Base-by-base conservation (phyloP, 37 sponge, comb jelly and placozoan species). In the Petrosia ficiformis region DNA sequence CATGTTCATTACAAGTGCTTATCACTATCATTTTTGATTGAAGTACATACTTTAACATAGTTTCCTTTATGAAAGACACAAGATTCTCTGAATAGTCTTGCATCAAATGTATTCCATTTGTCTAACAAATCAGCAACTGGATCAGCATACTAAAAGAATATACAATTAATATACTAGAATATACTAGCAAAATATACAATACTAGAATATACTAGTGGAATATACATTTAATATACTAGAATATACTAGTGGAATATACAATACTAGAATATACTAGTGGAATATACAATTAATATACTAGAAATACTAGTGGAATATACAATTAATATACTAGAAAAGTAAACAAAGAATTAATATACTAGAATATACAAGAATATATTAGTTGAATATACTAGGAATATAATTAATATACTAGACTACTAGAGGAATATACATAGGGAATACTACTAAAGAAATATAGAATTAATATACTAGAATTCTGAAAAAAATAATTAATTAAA, bases 21-120 rank as follows among this genome's bases (percentile, higher is more conserved):
- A 39, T 6, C 3, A 4, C 36, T 16, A 70, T 42, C 30, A 8
- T 41, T 42, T 41, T 33, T 61, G 8, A 61, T 34, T 22, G 59
- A 71, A 24, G 6, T 5, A 65, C 77, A 32, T 44, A 91, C 97
- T 81, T 98, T 98, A 75, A 98, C 96, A 75, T 98, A 98, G 71
- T 91, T 95, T 31, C 99, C 99, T 78, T 84, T 90, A 80, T 98
- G 94, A 58, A 89, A 95, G 34, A 98, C 97, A 70, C 99, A 98
- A 22, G 96, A 86, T 42, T 98, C 99, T 59, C 99, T 85, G 81
- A 93, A 98, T 39, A 98, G 80, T 38, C 94, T 67, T 10, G 85
- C 69, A 77, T 74, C 28, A 59, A 98, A 95, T 0, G 91, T 84
- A 16, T 78, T 78, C 74, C 85, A 74, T 33, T 80, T 89, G 77